Percentiles rank a stretch among this genome's conserved stretches.
These are phyloP conservation scores for Stenchaetothrips biformis DNA, from an alignment of 2,888 invertebrate genomes.

Conservation along the genomic window DNA sequence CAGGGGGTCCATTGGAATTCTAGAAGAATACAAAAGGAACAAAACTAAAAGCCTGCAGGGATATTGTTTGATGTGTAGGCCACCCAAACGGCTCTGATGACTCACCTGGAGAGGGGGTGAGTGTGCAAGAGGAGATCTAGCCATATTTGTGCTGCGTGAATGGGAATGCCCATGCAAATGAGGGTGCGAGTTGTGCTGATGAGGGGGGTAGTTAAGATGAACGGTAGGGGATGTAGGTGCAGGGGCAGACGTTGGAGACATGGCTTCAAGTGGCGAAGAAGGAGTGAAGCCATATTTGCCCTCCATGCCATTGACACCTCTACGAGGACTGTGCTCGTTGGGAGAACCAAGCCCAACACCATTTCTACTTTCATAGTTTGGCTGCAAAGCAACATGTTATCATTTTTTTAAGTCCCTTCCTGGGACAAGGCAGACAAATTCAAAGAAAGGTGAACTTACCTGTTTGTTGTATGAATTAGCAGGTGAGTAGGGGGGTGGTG, in stretches of 20 bases:
- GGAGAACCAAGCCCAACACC: conserved; percentile 30
- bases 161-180: conserved; percentile 24
- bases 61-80: too few relatives aligned
- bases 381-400: conserved; percentile 29
- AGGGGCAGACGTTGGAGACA: conserved; percentile 29
- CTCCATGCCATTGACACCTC: conserved; percentile 52
- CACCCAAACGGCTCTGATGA: background rate
- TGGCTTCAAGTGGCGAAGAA: background rate
- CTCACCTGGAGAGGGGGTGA: conserved; percentile 36
- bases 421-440: too few relatives aligned
- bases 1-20: conserved; percentile 54
- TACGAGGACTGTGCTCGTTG: conserved; percentile 30
- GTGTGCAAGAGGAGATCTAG: conserved; percentile 37
- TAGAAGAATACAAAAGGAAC: background rate
- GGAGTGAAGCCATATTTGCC: conserved; percentile 53
- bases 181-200: conserved; percentile 33
- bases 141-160: conserved; percentile 19
- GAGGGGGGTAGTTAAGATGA: conserved; percentile 35
- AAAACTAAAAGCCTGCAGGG: too few relatives aligned
- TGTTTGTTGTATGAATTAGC: conserved; percentile 41
- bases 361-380: conserved; percentile 34
- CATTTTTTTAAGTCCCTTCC: background rate
- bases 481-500: conserved; percentile 80
- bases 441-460: conserved; percentile 35
- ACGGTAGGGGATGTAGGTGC: conserved; percentile 34